These are phyloP conservation scores for Lasiommata megera DNA, from an alignment of 2,888 invertebrate species.

Conservation along the genomic window DNA sequence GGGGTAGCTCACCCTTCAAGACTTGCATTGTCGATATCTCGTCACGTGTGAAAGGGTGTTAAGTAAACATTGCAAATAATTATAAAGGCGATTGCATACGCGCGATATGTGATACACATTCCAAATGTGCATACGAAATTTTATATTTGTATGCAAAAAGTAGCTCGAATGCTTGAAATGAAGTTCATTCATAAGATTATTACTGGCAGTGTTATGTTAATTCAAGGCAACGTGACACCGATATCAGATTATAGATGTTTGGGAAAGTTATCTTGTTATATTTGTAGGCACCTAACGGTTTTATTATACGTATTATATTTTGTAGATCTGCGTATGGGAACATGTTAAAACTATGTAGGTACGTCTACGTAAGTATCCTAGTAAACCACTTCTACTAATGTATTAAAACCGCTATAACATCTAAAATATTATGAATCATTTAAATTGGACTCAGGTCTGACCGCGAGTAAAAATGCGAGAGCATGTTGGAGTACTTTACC, in stretches of 20 bases:
- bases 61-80: conserved; percentile 83
- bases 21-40: conserved; percentile 65
- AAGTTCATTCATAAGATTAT: conserved; percentile 63
- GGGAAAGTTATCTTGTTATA: conserved; percentile 42
- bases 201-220: conserved; percentile 71
- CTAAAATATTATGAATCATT: too few species aligned
- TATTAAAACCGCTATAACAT: too few species aligned
- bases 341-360: too few species aligned
- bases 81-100: conserved; percentile 77
- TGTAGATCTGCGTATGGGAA: neutral
- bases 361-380: too few species aligned
- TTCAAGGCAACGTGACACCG: conserved; percentile 73
- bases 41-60: conserved; percentile 82
- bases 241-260: conserved; percentile 72
- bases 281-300: conserved; percentile 15
- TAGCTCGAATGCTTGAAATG: conserved; percentile 46
- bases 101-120: conserved; percentile 44
- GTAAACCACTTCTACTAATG: too few species aligned
- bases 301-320: neutral
- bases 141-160: conserved; percentile 72
- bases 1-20: conserved; percentile 41
- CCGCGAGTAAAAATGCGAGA: too few species aligned
- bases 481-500: too few species aligned
- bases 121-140: conserved; percentile 66
- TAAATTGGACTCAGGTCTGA: too few species aligned